A percentile compares a stretch with the other conserved stretches of the same genome.
Conservation (phyloP, 2,113 vertebrate genomes). For the Aldabrachelys gigantea region DNA sequence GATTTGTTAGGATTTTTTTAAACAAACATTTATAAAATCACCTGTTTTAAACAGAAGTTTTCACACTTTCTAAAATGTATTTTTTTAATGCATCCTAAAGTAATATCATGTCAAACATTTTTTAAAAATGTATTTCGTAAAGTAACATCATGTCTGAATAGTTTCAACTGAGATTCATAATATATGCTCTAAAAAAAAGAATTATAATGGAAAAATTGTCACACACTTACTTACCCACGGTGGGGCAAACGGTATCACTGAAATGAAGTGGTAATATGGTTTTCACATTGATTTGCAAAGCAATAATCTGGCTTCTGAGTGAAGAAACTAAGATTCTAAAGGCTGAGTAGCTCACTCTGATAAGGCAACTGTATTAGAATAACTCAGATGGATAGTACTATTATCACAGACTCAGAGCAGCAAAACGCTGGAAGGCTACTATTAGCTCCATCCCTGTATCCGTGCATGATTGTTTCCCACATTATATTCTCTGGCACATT, state of each 20-base stretch:
- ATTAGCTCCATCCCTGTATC: fast-evolving
- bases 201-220: background rate
- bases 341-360: background rate
- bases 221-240: background rate
- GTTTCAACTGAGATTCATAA: background rate
- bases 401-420: background rate
- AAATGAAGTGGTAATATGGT: background rate
- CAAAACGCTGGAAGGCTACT: background rate
- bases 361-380: background rate
- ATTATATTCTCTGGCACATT: background rate
- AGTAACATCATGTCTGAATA: background rate
- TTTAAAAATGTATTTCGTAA: background rate
- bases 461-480: background rate
- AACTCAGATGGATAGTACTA: background rate
- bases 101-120: background rate
- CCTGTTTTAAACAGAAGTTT: background rate
- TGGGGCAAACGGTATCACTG: background rate
- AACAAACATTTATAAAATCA: background rate
- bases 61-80: background rate
- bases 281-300: background rate
- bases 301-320: background rate
- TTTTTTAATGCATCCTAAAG: background rate
- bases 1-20: background rate
- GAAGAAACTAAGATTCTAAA: background rate
- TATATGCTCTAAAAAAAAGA: background rate